A percentile compares a stretch with the other conserved stretches of the same genome.
phyloP scores from a whole-genome alignment of 2,888 invertebrate species.

The Marronus borbonicus region DNA sequence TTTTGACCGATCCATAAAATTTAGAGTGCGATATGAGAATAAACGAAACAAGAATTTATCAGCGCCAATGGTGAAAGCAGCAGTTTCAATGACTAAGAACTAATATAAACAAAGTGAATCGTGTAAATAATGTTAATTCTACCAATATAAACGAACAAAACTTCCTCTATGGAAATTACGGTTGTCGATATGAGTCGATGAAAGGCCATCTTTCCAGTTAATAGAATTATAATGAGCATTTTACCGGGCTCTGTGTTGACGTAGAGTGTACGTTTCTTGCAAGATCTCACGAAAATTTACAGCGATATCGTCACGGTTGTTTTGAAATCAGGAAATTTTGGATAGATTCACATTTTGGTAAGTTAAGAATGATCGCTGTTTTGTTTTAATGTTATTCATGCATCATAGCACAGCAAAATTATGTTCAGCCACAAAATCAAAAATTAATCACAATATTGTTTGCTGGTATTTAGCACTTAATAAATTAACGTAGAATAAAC shows the following conservation, averaged over 20 bases:
- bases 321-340: no score
- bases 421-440: no score
- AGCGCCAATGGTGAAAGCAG: not conserved
- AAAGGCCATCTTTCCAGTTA: not conserved
- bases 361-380: no score
- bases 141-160: not conserved
- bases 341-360: no score
- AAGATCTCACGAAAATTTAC: no score
- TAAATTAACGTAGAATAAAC: no score
- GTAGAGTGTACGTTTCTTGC: not conserved
- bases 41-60: not conserved
- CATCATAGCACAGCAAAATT: no score
- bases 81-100: constrained; percentile 4
- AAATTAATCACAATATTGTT: no score
- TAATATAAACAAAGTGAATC: not conserved
- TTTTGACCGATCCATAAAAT: not conserved
- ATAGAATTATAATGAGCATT: constrained; percentile 6
- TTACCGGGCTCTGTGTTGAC: not conserved
- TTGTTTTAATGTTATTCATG: no score
- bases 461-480: no score
- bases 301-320: no score
- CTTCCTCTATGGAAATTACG: not conserved
- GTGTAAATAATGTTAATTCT: not conserved
- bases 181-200: no score
- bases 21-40: not conserved